Evolutionary conservation across 2,888 invertebrate genomes (phyloP), one percentile per base, ranked within the genome.

Genomic region (Theodoxus fluviatilis): DNA sequence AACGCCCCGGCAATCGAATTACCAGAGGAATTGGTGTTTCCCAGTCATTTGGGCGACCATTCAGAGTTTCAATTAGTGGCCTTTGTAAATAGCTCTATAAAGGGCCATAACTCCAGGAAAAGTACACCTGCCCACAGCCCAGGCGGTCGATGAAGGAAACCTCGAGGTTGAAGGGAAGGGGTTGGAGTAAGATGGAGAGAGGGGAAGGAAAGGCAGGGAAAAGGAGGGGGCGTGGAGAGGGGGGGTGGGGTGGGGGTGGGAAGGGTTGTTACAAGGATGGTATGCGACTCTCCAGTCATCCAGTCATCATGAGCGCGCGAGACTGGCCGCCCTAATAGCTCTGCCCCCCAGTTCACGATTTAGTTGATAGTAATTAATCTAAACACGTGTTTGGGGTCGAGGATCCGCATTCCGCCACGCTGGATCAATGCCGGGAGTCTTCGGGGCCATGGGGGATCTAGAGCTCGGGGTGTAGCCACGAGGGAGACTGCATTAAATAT

Each of bases 61-160:
- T 79, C 79, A 79, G 71, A 71, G 73, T 71, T 73, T 78, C 81
- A 80, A 81, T 82, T 81, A 81, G 74, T 77, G 75, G 74, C 71
- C 76, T 76, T 76, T 75, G 75, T 73, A 73, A 75, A 75, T 74
- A 75, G 73, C 71, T 74, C 71, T 73, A 72, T 75, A 73, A 73
- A 71, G 38, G 68, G 55, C 67, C 57, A 67, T 67, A 67, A 67
- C 66, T 67, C 47, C 52, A 52, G 52, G 49, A 28, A 67, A 49
- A 33, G n/a, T 67, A 63, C 69, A 64, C 52, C 49, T 64, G 68
- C 68, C 49, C 69, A 49, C 63, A 22, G 15, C 31, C 63, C 15
- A 52, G 52, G 63, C 69, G 37, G 64, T 69, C 63, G n/a, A n/a
- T n/a, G n/a, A n/a, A n/a, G n/a, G n/a, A n/a, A n/a, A n/a, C n/a